Base-by-base conservation (phyloP, 1,140 invertebrate genomes). In the Diorhabda elongata region DNA sequence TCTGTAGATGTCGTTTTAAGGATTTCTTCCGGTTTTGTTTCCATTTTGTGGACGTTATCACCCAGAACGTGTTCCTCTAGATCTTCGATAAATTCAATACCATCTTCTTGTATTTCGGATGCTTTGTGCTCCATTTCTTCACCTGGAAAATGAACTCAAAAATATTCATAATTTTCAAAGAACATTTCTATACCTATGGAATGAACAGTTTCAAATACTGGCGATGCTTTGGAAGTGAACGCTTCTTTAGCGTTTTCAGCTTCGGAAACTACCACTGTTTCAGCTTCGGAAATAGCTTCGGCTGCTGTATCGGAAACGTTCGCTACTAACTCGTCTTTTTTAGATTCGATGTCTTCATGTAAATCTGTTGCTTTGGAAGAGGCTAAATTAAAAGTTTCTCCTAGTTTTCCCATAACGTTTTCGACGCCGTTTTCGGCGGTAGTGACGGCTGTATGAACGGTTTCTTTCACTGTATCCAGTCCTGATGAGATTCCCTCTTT, bases 261-360 rank as follows among this genome's bases (percentile, higher is more conserved):
- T 77, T 81, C 78, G 5, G 78, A 79, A 1, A 74, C 74, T 11
- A 81, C 45, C 2, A 78, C 77, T 3, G 79, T 80, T 73, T 80
- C 78, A 26, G 78, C 75, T 62, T 80, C 76, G 5, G 79, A 79
- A n/a, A 79, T 73, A 3, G 73, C 75, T 75, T 80, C 79, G 4
- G 69, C 67, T 6, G 70, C 61, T 5, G 62, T 66, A 41, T 76
- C 75, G 2, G 73, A 69, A 6, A 70, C 68, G 52, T 67, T 71
- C 5, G 66, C 58, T 2, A 71, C 1, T 5, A 68, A 11, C n/a
- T 79, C 74, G 45, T 76, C 74, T 60, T 65, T 74, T 63, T 11
- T 73, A 57, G 62, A 68, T 66, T 76, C 71, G 43, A 73, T 61
- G 59, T 69, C 68, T 11, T 75, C 76, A 2, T 69, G 61, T 2